Evolutionary conservation across 2,797 vertebrate genomes (phyloP), one percentile per base, ranked within the genome.

Genomic region (Telmatherina bonti): DNA sequence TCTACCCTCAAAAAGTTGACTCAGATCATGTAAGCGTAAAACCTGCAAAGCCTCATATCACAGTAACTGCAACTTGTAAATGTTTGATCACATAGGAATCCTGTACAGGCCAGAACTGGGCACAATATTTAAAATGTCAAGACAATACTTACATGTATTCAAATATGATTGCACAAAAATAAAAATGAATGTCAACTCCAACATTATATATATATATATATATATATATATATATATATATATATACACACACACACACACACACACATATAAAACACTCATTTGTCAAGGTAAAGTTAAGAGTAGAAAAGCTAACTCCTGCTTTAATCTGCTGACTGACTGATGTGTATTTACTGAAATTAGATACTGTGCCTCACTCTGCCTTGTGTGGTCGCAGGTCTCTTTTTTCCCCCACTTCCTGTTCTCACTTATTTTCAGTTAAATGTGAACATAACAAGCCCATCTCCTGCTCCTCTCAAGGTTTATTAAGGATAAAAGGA

Each of bases 291-390:
- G 26, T 33, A 31, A 78, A 63, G 47, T n/a, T n/a, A n/a, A n/a
- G n/a, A n/a, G n/a, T 10, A 68, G 13, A 38, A 55, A 49, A 67
- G 30, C 78, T 22, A 0, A 47, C 54, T 65, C 33, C 68, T 60
- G 76, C 63, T 80, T 68, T 35, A 76, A 79, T 76, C 73, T 66
- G 62, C 38, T 76, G 82, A 78, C 47, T 79, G 81, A 75, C 56
- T 69, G 70, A 79, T 78, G 79, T 72, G 80, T 74, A 22, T 80
- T 76, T 72, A 63, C 70, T 88, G 89, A 81, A 91, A 91, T 65
- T 31, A 85, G 88, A 88, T 57, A 76, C 87, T 68, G 62, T 81
- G 64, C 56, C 69, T 80, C 70, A 18, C 36, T 83, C 59, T 65
- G 73, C 70, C 71, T 20, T 62, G 71, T 82, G 72, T 60, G 51